These are phyloP conservation scores for Balaenoptera acutorostrata DNA, from an alignment of 2,113 vertebrate species.

Conservation along the genomic window DNA sequence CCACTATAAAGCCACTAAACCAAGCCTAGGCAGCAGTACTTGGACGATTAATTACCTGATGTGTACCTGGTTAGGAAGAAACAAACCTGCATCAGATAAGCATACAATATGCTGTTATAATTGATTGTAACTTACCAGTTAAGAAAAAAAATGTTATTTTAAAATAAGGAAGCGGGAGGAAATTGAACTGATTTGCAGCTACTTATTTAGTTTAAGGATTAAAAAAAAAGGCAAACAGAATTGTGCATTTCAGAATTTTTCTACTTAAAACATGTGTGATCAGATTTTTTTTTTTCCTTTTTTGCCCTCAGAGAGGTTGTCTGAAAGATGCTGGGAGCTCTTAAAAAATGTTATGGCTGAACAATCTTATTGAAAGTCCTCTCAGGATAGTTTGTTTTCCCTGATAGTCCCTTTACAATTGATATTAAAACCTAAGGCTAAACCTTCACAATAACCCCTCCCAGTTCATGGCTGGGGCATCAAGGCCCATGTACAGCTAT, in stretches of 20 bases:
- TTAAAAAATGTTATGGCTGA: constrained; percentile 13
- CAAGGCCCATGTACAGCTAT: background rate
- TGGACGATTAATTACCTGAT: background rate
- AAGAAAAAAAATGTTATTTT: background rate
- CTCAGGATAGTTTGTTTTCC: constrained; percentile 32
- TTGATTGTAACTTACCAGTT: background rate
- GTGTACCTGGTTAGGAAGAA: background rate
- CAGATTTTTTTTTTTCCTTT: background rate
- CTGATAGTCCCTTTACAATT: background rate
- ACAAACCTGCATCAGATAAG: accelerated
- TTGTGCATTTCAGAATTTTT: background rate
- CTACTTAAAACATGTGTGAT: background rate
- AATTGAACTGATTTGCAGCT: background rate
- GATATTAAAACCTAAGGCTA: constrained; percentile 33
- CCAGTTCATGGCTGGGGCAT: background rate
- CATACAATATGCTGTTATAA: background rate
- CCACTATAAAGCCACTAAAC: background rate
- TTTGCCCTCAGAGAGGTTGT: background rate
- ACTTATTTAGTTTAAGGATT: background rate
- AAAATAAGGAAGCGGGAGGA: background rate
- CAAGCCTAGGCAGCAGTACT: background rate
- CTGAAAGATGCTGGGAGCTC: background rate
- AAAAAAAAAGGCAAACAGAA: background rate
- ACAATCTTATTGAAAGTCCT: constrained; percentile 19
- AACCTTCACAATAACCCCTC: background rate